phyloP scores from a whole-genome alignment of 1,140 invertebrate species.

The Conus betulinus region DNA sequence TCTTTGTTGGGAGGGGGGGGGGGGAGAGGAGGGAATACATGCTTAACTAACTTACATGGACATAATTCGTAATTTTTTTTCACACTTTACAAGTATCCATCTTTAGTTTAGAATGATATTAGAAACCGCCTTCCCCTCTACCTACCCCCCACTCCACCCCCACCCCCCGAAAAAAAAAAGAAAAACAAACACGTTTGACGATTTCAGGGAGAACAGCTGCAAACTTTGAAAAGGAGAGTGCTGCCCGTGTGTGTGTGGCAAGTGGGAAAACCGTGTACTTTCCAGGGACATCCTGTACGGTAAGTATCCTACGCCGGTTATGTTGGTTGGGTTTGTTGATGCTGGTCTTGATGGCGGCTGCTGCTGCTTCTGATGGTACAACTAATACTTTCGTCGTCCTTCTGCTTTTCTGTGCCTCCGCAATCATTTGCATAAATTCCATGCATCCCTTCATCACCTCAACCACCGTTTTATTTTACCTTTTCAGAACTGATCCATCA shows the following conservation, averaged over 20 bases:
- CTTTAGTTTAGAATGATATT: too few relatives aligned
- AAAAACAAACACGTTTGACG: not conserved
- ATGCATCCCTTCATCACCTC: not conserved
- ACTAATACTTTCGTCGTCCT: not conserved
- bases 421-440: too few relatives aligned
- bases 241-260: slow-evolving; percentile 57
- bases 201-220: slow-evolving; percentile 60
- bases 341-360: not conserved
- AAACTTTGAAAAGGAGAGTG: slow-evolving; percentile 53
- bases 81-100: too few relatives aligned
- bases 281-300: slow-evolving; percentile 53
- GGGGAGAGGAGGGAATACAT: not conserved
- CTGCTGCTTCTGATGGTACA: not conserved
- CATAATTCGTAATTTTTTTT: too few relatives aligned
- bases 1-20: too few relatives aligned
- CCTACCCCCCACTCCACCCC: too few relatives aligned
- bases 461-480: not conserved
- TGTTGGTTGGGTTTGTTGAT: not conserved
- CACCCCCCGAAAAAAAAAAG: too few relatives aligned
- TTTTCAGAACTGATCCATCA: too few relatives aligned
- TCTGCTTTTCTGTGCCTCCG: not conserved
- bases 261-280: slow-evolving; percentile 47
- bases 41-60: too few relatives aligned
- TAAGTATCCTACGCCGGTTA: slow-evolving; percentile 40
- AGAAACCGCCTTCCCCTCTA: too few relatives aligned